Conservation (phyloP, 1,140 invertebrate genomes). For the Pissodes strobi region DNA sequence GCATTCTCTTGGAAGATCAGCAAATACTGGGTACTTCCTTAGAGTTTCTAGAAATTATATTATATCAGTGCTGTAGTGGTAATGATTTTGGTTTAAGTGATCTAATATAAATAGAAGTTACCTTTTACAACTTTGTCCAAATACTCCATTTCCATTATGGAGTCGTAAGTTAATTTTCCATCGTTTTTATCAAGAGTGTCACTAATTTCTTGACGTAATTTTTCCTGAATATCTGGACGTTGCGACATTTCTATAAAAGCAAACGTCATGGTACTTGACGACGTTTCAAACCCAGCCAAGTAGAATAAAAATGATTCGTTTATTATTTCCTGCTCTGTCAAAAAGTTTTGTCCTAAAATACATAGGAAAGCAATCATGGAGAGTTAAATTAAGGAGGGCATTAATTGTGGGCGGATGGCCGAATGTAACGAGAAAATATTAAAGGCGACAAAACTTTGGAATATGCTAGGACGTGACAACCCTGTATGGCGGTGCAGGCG, state of each 20-base stretch:
- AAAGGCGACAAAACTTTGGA: too few relatives aligned
- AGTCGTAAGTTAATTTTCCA: constrained; percentile 61
- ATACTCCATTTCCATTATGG: constrained; percentile 60
- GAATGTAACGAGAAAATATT: too few relatives aligned
- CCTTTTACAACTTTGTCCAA: constrained; percentile 54
- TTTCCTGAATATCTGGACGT: constrained; percentile 57
- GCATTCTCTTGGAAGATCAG: constrained; percentile 22
- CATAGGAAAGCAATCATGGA: too few relatives aligned
- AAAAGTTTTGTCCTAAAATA: too few relatives aligned
- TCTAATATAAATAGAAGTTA: too few relatives aligned
- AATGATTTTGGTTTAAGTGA: too few relatives aligned
- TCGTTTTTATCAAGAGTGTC: constrained; percentile 56
- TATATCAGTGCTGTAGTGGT: too few relatives aligned
- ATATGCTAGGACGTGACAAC: too few relatives aligned
- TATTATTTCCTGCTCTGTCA: too few relatives aligned
- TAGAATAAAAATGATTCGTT: constrained; percentile 62
- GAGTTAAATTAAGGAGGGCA: too few relatives aligned
- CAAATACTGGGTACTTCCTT: constrained; percentile 61
- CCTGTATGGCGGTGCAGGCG: too few relatives aligned
- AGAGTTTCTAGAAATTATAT: constrained; percentile 60
- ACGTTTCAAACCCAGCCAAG: constrained; percentile 67
- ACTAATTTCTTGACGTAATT: constrained; percentile 55
- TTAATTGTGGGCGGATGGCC: too few relatives aligned
- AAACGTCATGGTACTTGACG: constrained; percentile 61
- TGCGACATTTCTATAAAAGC: constrained; percentile 53